These are phyloP conservation scores for Zoanthus sansibaricus DNA, from an alignment of 92 coral and sea anemone genomes.

Conservation along the genomic window DNA sequence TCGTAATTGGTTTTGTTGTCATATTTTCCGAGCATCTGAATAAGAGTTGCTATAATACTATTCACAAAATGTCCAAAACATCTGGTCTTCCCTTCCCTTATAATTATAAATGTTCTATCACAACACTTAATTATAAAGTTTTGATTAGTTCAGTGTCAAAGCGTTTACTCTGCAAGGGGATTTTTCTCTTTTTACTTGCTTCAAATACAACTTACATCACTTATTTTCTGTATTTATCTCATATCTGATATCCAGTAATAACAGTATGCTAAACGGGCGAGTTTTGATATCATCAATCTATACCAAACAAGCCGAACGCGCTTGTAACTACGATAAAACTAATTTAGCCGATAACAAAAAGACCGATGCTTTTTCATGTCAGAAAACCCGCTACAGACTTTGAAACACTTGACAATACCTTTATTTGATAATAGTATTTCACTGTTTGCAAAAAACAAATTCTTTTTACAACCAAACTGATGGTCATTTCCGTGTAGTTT, in stretches of 20 bases:
- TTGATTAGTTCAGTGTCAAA: slow-evolving; percentile 32
- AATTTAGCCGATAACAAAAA: slow-evolving; percentile 11
- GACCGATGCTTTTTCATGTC: slow-evolving; percentile 30
- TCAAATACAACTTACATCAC: slow-evolving; percentile 15
- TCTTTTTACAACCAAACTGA: slow-evolving; percentile 14
- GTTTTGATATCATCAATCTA: slow-evolving; percentile 18
- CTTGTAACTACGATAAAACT: slow-evolving; percentile 42
- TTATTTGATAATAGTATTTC: slow-evolving; percentile 36
- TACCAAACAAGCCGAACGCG: slow-evolving; percentile 26
- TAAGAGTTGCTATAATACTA: slow-evolving; percentile 57
- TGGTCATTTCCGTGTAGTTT: slow-evolving; percentile 42
- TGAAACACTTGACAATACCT: slow-evolving; percentile 41
- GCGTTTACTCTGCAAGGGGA: not conserved
- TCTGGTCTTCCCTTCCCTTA: slow-evolving; percentile 50
- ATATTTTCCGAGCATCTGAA: slow-evolving; percentile 48
- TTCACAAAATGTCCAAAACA: slow-evolving; percentile 66
- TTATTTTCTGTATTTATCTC: not conserved
- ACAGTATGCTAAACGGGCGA: not conserved
- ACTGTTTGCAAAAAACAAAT: slow-evolving; percentile 13
- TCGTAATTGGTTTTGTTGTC: slow-evolving; percentile 69
- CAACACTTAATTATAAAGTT: slow-evolving; percentile 47
- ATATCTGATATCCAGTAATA: not conserved
- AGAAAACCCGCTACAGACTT: slow-evolving; percentile 30
- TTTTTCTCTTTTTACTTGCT: not conserved
- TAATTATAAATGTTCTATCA: slow-evolving; percentile 27